Base-by-base conservation (phyloP, 2,888 invertebrate genomes). In the Timema podura region DNA sequence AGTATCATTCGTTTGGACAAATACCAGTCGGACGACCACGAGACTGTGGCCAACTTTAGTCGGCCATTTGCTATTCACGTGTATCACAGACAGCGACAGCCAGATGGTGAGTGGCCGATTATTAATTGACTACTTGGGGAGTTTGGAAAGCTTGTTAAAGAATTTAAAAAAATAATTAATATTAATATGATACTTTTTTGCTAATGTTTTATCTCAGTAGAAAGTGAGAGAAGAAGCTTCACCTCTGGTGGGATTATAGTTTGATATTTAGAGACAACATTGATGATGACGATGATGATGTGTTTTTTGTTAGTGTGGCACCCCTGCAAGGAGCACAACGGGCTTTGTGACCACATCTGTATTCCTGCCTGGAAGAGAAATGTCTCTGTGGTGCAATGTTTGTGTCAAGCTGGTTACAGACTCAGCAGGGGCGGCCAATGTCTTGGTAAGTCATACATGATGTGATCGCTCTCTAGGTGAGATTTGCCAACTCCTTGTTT, bases 31-130 rank as follows among this genome's bases (percentile, higher is more conserved):
- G 81, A 83, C 69, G 81, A 84, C 64, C 81, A 82, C 72, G 79
- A 81, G 72, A 82, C 83, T 44, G 78, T 85, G 45, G 77, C 80
- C 69, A 85, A 87, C 78, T 83, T 85, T 69, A 85, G 83, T 70
- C 83, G 87, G 51, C 89, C 90, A 13, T 85, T 85, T 77, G 86
- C 88, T 76, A 86, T 90, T 75, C 86, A 90, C 74, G 86, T 91
- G 65, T 92, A 88, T 81, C 93, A 93, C 82, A 84, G 89, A 70
- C 91, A 89, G 79, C 83, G 88, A 70, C 94, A 95, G 81, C 93
- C 93, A 11, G 83, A 87, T 77, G 86, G 88, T 88, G 81, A 79
- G 81, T 81, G 78, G 59, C 30, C 3, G 2, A 30, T 30, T 30
- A 30, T 30, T 30, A 30, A 30, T 30, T 1, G 30, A 30, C 30